phyloP scores from a whole-genome alignment of 2,797 vertebrate species.

The Staurois parvus region DNA sequence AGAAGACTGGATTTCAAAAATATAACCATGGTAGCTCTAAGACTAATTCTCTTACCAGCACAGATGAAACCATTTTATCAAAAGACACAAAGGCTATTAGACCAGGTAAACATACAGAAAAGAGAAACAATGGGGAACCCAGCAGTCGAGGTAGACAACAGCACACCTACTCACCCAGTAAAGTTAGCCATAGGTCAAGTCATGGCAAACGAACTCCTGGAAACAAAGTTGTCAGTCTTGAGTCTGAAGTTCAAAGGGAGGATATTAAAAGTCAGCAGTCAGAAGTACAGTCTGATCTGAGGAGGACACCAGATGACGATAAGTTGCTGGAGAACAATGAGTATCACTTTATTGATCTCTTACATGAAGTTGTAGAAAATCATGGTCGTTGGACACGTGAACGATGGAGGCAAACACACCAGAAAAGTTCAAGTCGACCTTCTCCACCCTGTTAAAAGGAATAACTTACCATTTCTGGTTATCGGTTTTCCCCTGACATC shows the following conservation, averaged over 20 bases:
- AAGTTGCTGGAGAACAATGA: constrained; percentile 70
- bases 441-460: background rate
- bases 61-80: background rate
- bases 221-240: constrained; percentile 8
- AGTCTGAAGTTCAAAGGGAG: background rate
- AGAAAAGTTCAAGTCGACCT: constrained; percentile 33
- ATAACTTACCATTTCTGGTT: background rate
- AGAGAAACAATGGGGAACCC: background rate
- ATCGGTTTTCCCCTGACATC: background rate
- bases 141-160: background rate
- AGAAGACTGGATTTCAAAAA: background rate
- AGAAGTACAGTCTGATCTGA: constrained; percentile 37
- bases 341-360: constrained; percentile 76
- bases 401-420: constrained; percentile 76
- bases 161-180: background rate
- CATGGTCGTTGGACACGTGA: constrained; percentile 82
- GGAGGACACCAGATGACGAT: constrained; percentile 70
- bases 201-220: background rate
- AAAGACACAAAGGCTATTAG: background rate
- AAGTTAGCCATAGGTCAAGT: constrained; percentile 3
- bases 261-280: background rate
- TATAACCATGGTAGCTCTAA: background rate
- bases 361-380: constrained; percentile 83
- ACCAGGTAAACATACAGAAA: background rate
- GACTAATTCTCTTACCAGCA: background rate